Conservation (phyloP, 2,113 vertebrate species). For the Odobenus rosmarus region DNA sequence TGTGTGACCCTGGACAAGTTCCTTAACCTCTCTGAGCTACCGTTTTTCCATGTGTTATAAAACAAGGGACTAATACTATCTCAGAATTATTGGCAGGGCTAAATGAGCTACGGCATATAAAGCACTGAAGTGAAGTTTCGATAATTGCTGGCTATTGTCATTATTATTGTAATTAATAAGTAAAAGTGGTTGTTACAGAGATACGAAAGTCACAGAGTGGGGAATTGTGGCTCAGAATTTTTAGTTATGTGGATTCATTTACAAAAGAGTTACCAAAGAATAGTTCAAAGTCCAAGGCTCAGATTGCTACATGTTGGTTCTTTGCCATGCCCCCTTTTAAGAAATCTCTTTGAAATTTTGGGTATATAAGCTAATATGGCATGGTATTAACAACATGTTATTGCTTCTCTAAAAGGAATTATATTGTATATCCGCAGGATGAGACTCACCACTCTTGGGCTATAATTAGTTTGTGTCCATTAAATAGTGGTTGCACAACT, state of each 20-base stretch:
- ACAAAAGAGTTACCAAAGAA: neutral
- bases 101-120: neutral
- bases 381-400: conserved; percentile 7
- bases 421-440: conserved; percentile 56
- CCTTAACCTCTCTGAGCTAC: neutral
- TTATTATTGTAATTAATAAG: neutral
- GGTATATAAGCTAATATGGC: neutral
- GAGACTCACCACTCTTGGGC: conserved; percentile 30
- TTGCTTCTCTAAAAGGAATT: conserved; percentile 66
- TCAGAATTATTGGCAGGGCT: neutral
- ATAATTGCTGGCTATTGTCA: neutral
- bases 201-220: neutral
- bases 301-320: neutral
- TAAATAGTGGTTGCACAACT: conserved; percentile 77
- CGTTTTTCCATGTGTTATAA: neutral
- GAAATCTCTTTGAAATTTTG: conserved; percentile 20
- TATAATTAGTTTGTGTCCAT: conserved; percentile 77
- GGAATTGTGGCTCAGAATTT: neutral
- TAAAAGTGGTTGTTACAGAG: neutral
- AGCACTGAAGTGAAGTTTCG: neutral
- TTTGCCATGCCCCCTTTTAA: neutral
- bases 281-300: neutral
- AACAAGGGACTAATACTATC: neutral
- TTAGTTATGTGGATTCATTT: neutral
- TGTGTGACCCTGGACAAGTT: neutral